phyloP scores from a whole-genome alignment of 2,797 vertebrate species.

The Aplochiton taeniatus region DNA sequence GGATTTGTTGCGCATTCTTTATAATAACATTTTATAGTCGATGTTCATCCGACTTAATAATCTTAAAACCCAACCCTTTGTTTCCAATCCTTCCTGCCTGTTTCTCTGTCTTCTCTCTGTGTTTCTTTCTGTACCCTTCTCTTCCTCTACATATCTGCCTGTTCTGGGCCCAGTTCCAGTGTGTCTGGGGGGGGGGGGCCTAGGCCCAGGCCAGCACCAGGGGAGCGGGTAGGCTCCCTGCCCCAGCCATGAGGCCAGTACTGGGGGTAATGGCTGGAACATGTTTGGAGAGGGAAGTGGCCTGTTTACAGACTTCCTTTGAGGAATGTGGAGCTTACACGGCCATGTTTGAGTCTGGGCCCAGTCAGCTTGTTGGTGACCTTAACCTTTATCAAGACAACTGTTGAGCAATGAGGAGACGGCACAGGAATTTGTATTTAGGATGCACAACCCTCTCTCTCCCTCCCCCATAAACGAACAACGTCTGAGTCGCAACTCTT shows the following conservation, averaged over 20 bases:
- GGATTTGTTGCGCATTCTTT: too few relatives aligned
- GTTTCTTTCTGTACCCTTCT: neutral
- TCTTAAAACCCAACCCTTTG: neutral
- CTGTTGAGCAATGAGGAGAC: neutral
- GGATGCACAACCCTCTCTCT: neutral
- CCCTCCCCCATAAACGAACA: slow-evolving; percentile 30
- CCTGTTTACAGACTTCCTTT: slow-evolving; percentile 42
- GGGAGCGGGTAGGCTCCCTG: slow-evolving; percentile 42
- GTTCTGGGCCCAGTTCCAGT: slow-evolving; percentile 42
- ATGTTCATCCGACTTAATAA: neutral
- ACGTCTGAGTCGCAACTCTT: slow-evolving; percentile 26
- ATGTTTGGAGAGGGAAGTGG: slow-evolving; percentile 57
- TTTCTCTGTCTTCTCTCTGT: neutral
- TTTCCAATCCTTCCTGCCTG: neutral
- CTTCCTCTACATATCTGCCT: slow-evolving; percentile 9
- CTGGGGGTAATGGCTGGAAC: slow-evolving; percentile 48
- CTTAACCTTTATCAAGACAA: neutral
- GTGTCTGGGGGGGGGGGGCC: slow-evolving; percentile 25
- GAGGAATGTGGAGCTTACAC: slow-evolving; percentile 18
- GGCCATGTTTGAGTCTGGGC: slow-evolving; percentile 19
- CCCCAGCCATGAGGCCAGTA: slow-evolving; percentile 58
- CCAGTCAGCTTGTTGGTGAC: neutral
- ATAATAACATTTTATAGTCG: too few relatives aligned
- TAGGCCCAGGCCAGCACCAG: slow-evolving; percentile 26
- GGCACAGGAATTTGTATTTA: neutral